Base-by-base conservation (phyloP, 2,797 vertebrate species). In the Channa striata region DNA sequence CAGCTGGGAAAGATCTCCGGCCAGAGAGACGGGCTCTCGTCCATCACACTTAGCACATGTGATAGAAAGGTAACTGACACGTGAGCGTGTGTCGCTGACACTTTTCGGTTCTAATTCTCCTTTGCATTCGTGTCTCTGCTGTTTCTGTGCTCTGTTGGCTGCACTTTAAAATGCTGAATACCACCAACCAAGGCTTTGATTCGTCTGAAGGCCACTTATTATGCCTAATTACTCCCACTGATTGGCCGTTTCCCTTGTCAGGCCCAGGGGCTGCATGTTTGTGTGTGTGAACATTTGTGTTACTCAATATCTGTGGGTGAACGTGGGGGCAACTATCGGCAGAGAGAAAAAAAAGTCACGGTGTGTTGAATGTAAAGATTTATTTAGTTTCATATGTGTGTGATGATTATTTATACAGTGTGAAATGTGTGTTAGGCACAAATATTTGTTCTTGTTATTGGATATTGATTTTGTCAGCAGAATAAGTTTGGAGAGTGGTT, bases 221-320 rank as follows among this genome's bases (percentile, higher is more conserved):
- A 83, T 39, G 58, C 40, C 44, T 65, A 78, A 87, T 75, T 79
- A 67, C 76, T 57, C 72, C 59, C 56, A 60, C 50, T 68, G 69
- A 77, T 61, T 78, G 64, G 67, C 76, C 57, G 65, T 49, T 51
- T 49, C 63, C 53, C 46, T 57, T 16, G 44, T 68, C 74, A 70
- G 47, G 16, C 40, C 8, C 46, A 6, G 17, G 16, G 33, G 43
- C 42, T 69, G 56, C 40, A 23, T 58, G 68, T 25, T 21, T n/a
- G 6, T 30, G 25, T 30, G 25, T 30, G 25, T 69, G 56, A 36
- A 20, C 54, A 62, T 25, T 21, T n/a, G 30, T 50, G 30, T 56
- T 13, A 12, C 4, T 57, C 20, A 30, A 21, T 21, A 36, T 59
- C 56, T 43, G 42, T 12, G 54, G 23, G 53, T 4, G 44, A 23